phyloP scores from a whole-genome alignment of 2,113 vertebrate genomes.

The Syngnathus floridae region DNA sequence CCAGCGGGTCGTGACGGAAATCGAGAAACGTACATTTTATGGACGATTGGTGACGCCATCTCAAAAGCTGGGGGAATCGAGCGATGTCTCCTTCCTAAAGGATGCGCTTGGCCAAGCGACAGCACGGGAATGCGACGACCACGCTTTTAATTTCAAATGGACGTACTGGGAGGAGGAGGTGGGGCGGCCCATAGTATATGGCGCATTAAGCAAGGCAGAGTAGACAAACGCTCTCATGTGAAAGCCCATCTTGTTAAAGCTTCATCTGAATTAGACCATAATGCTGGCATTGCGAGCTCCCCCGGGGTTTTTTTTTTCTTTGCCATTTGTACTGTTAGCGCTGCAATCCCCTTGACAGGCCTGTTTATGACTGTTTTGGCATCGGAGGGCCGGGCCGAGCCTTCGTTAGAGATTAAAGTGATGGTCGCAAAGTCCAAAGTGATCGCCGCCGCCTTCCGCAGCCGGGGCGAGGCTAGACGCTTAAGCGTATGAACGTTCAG shows the following conservation, averaged over 20 bases:
- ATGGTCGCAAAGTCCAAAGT: slow-evolving; percentile 61
- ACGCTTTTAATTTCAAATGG: slow-evolving; percentile 11
- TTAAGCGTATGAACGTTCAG: slow-evolving; percentile 49
- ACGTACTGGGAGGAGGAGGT: slow-evolving; percentile 6
- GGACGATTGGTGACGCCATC: slow-evolving; percentile 54
- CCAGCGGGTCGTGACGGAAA: slow-evolving; percentile 35
- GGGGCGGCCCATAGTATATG: slow-evolving; percentile 21
- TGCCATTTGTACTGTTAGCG: slow-evolving; percentile 58
- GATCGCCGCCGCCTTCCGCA: slow-evolving; percentile 50
- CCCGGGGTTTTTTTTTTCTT: slow-evolving; percentile 51
- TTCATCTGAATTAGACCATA: slow-evolving; percentile 55
- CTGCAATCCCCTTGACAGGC: slow-evolving; percentile 63
- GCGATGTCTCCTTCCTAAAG: slow-evolving; percentile 12
- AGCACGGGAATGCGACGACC: slow-evolving; percentile 6
- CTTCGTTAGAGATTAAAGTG: slow-evolving; percentile 72
- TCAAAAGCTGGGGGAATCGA: slow-evolving; percentile 24
- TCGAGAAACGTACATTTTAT: slow-evolving; percentile 51
- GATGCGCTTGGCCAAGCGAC: slow-evolving; percentile 27
- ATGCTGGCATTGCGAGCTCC: slow-evolving; percentile 52
- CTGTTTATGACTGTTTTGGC: slow-evolving; percentile 60
- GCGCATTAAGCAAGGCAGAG: slow-evolving; percentile 29
- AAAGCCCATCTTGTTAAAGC: slow-evolving; percentile 40
- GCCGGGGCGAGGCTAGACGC: slow-evolving; percentile 44
- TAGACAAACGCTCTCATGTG: slow-evolving; percentile 32
- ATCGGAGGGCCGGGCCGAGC: slow-evolving; percentile 56